Evolutionary conservation across 2,797 vertebrate genomes (phyloP).

Genomic region (Myiotriccus ornatus): DNA sequence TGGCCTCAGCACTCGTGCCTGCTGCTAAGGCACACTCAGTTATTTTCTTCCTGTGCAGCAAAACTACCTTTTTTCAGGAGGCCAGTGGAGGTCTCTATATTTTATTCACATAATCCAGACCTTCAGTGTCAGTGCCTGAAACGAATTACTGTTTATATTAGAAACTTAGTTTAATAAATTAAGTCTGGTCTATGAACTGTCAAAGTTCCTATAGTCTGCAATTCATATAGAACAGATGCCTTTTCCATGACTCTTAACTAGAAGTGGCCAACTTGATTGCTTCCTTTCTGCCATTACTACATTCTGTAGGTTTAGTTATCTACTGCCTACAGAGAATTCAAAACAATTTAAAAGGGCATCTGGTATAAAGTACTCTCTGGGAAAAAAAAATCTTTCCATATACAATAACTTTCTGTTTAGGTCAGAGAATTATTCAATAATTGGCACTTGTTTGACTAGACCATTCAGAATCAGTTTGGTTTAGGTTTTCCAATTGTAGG

Average conservation of each 20-base stretch:
- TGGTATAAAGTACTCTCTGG: conserved; percentile 83
- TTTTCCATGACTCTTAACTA: conserved; percentile 75
- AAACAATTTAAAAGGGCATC: conserved; percentile 94
- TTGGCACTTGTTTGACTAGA: conserved; percentile 92
- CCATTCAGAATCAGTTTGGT: conserved; percentile 76
- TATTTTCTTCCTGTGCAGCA: conserved; percentile 52
- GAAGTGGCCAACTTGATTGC: conserved; percentile 87
- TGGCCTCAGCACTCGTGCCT: neutral
- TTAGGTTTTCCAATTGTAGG: conserved; percentile 76
- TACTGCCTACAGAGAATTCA: conserved; percentile 86
- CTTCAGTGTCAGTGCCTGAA: conserved; percentile 90
- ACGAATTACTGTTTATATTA: conserved; percentile 99
- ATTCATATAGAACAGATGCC: conserved; percentile 92
- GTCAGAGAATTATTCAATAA: conserved; percentile 90
- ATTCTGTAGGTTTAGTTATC: conserved; percentile 85
- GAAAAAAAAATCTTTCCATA: conserved; percentile 73
- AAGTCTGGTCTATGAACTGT: conserved; percentile 90
- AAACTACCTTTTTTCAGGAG: conserved; percentile 59
- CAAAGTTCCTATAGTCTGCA: conserved; percentile 83
- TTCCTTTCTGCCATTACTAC: conserved; percentile 84
- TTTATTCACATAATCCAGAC: conserved; percentile 95
- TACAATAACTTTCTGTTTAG: conserved; percentile 85
- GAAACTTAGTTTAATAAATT: conserved; percentile 99
- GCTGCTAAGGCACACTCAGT: neutral
- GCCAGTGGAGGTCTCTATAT: conserved; percentile 63